Conservation (phyloP, 2,113 vertebrate species). For the Notarius quadriscutis region DNA sequence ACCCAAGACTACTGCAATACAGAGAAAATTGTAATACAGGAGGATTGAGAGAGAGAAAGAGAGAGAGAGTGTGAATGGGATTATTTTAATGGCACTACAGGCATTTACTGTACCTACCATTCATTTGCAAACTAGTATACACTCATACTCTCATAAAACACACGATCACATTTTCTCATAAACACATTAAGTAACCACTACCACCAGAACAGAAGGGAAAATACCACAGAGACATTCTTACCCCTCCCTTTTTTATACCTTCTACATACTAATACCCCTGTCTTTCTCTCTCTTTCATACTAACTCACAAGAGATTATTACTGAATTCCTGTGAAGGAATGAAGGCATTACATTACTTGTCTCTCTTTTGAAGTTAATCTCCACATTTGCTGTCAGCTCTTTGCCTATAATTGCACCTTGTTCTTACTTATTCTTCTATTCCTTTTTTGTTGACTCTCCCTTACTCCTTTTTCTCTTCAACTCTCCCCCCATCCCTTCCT, state of each 20-base stretch:
- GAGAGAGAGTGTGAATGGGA: background rate
- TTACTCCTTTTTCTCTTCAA: constrained; percentile 46
- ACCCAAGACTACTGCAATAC: too few species aligned
- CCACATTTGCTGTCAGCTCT: constrained; percentile 9
- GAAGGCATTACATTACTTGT: constrained; percentile 55
- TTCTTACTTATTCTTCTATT: constrained; percentile 51
- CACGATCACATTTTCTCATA: constrained; percentile 71
- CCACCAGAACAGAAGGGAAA: constrained; percentile 60
- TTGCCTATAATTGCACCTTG: constrained; percentile 36
- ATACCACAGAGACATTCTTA: constrained; percentile 61
- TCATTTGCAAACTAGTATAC: constrained; percentile 30
- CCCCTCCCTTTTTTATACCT: constrained; percentile 71
- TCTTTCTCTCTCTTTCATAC: constrained; percentile 65
- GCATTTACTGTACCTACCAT: constrained; percentile 29
- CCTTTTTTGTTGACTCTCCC: constrained; percentile 49
- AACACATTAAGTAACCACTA: constrained; percentile 67
- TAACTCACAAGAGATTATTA: constrained; percentile 9
- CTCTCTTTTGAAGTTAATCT: constrained; percentile 47
- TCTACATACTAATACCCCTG: constrained; percentile 51
- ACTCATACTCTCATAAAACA: constrained; percentile 54
- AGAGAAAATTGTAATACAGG: too few species aligned
- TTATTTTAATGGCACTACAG: constrained; percentile 4
- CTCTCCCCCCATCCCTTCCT: constrained; percentile 38
- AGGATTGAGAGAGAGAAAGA: too few species aligned
- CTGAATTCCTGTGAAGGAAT: background rate